A percentile compares a stretch with the other conserved stretches of the same genome.
These are phyloP conservation scores for Sorex araneus DNA, from an alignment of 2,113 vertebrate genomes.

Conservation along the genomic window DNA sequence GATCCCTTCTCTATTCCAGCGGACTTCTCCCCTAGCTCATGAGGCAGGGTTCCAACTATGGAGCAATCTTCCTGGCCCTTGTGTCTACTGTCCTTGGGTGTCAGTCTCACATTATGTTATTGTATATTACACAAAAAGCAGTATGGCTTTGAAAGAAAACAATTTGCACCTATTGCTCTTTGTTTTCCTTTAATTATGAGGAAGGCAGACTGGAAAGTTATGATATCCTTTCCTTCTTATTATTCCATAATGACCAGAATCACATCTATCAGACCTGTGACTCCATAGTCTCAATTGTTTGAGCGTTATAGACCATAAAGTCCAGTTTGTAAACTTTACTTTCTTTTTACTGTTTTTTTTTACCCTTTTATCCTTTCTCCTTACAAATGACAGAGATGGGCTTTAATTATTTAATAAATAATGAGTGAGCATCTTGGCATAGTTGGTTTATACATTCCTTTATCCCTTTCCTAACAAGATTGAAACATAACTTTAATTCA, in stretches of 20 bases:
- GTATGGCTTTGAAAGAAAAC: not conserved
- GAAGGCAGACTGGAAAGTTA: not conserved
- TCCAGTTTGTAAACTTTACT: not conserved
- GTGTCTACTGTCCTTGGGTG: too few species aligned
- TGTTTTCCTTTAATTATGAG: slow-evolving; percentile 22
- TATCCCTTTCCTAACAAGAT: slow-evolving; percentile 3
- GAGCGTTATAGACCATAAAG: not conserved
- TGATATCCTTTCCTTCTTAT: not conserved
- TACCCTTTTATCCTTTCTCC: not conserved
- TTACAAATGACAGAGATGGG: not conserved
- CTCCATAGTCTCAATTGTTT: not conserved
- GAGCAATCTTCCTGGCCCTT: too few species aligned
- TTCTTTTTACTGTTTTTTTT: not conserved
- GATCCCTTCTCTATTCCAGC: too few species aligned
- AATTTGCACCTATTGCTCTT: not conserved
- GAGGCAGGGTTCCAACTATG: too few species aligned
- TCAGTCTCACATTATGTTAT: too few species aligned
- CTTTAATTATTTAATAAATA: slow-evolving; percentile 34
- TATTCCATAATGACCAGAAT: too few species aligned
- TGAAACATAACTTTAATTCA: slow-evolving; percentile 26
- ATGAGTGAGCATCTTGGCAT: slow-evolving; percentile 1
- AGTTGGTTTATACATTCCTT: not conserved
- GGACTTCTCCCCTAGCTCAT: too few species aligned
- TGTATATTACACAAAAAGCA: not conserved
- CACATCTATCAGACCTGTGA: too few species aligned